Conservation (phyloP, 2,888 invertebrate species). For the Tanaodytes sp. region DNA sequence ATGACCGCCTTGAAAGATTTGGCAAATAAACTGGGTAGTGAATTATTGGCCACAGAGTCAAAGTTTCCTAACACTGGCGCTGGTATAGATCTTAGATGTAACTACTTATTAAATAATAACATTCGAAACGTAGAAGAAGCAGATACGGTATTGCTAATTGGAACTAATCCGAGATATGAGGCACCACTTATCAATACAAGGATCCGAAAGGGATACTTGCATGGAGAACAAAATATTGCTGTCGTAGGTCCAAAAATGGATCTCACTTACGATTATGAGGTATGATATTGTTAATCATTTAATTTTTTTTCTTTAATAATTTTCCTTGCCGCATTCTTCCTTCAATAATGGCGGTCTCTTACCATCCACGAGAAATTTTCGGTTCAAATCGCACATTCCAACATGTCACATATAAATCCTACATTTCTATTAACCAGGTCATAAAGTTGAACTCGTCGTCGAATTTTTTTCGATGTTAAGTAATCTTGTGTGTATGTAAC, state of each 20-base stretch:
- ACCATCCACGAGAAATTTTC: too few relatives aligned
- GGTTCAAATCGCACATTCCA: too few relatives aligned
- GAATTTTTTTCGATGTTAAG: too few relatives aligned
- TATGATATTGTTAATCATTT: conserved; percentile 62
- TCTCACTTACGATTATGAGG: conserved; percentile 91
- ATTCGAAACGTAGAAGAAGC: conserved; percentile 94
- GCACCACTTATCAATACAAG: conserved; percentile 97
- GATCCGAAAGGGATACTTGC: conserved; percentile 95
- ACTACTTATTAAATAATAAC: conserved; percentile 91
- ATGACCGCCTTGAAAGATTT: conserved; percentile 94
- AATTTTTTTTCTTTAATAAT: too few relatives aligned
- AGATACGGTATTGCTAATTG: conserved; percentile 92
- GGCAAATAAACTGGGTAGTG: conserved; percentile 88
- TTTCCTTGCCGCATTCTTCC: too few relatives aligned
- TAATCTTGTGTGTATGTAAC: too few relatives aligned
- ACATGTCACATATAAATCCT: too few relatives aligned
- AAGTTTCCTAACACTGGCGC: conserved; percentile 83
- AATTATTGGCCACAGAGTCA: conserved; percentile 91
- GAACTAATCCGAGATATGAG: conserved; percentile 97
- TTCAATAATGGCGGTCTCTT: too few relatives aligned
- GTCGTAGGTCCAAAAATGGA: conserved; percentile 93
- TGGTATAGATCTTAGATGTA: conserved; percentile 91
- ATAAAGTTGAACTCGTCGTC: too few relatives aligned
- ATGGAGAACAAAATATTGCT: conserved; percentile 88
- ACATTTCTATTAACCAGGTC: too few relatives aligned